These are phyloP conservation scores for Drosophila kuntzei DNA, from an alignment of 2,888 invertebrate genomes.

Conservation along the genomic window DNA sequence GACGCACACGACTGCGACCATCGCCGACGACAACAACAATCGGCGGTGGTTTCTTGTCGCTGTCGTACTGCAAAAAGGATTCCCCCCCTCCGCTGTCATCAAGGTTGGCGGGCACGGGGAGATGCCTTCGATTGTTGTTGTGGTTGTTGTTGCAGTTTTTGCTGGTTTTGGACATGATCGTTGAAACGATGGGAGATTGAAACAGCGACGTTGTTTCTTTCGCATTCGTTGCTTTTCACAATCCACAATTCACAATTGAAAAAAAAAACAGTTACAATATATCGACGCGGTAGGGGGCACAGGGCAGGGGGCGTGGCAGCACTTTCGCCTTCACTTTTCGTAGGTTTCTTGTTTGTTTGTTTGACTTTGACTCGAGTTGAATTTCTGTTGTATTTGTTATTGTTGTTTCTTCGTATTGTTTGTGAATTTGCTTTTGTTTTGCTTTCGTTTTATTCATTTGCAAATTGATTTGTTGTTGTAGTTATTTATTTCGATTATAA, in stretches of 20 bases:
- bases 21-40: conserved; percentile 86
- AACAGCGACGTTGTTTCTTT: conserved; percentile 26
- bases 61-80: conserved; percentile 85
- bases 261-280: conserved; percentile 36
- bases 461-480: conserved; percentile 65
- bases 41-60: conserved; percentile 84
- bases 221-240: conserved; percentile 40
- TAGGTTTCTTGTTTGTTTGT: conserved; percentile 30
- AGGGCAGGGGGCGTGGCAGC: conserved; percentile 29
- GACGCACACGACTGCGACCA: conserved; percentile 85
- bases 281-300: conserved; percentile 3
- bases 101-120: conserved; percentile 49
- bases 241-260: conserved; percentile 28
- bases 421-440: conserved; percentile 40
- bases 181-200: conserved; percentile 29
- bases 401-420: conserved; percentile 43
- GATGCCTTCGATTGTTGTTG: conserved; percentile 62
- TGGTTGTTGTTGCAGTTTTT: conserved; percentile 36
- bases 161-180: conserved; percentile 80
- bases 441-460: conserved; percentile 65
- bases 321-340: conserved; percentile 71
- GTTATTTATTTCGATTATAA: conserved; percentile 33
- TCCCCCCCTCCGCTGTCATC: conserved; percentile 69
- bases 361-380: conserved; percentile 14
- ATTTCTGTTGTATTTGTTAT: conserved; percentile 18